phyloP scores from a whole-genome alignment of 2,888 invertebrate genomes.

The Sesia bembeciformis region DNA sequence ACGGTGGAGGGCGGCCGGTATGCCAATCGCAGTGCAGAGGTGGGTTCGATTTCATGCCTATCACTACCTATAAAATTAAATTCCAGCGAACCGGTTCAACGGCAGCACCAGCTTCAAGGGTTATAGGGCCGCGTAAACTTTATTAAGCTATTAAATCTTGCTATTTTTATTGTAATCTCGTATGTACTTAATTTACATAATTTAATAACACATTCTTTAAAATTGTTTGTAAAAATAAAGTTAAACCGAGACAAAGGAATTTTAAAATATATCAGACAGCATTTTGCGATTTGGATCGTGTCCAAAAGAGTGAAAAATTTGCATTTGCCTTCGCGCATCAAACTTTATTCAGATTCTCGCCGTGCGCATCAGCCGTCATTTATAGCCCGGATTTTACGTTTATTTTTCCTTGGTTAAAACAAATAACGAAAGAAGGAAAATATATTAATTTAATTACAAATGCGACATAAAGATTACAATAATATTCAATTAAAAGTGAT shows the following conservation, averaged over 20 bases:
- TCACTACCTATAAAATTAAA: constrained; percentile 1
- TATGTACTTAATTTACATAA: too few relatives aligned
- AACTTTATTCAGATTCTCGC: constrained; percentile 13
- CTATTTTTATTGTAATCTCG: too few relatives aligned
- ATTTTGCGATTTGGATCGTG: constrained; percentile 20
- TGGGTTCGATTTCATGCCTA: constrained; percentile 16
- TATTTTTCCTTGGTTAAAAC: constrained; percentile 10
- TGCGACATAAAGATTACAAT: too few relatives aligned
- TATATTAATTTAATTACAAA: too few relatives aligned
- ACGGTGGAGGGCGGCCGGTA: constrained; percentile 3
- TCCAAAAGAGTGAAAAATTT: constrained; percentile 32
- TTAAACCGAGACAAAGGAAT: constrained; percentile 6
- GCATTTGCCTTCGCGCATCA: constrained; percentile 18
- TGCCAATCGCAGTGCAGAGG: constrained; percentile 5
- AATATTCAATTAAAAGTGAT: too few relatives aligned
- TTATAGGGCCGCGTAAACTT: too few relatives aligned
- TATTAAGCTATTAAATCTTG: too few relatives aligned
- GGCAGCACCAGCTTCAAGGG: too few relatives aligned
- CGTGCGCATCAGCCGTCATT: constrained; percentile 15
- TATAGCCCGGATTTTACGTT: constrained; percentile 16
- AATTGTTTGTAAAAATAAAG: too few relatives aligned
- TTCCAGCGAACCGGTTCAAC: too few relatives aligned
- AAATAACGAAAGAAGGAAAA: constrained; percentile 24
- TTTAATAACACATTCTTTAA: too few relatives aligned
- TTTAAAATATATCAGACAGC: constrained; percentile 14